Evolutionary conservation across 2,888 invertebrate genomes (phyloP).

Genomic region (Cerastoderma edule): DNA sequence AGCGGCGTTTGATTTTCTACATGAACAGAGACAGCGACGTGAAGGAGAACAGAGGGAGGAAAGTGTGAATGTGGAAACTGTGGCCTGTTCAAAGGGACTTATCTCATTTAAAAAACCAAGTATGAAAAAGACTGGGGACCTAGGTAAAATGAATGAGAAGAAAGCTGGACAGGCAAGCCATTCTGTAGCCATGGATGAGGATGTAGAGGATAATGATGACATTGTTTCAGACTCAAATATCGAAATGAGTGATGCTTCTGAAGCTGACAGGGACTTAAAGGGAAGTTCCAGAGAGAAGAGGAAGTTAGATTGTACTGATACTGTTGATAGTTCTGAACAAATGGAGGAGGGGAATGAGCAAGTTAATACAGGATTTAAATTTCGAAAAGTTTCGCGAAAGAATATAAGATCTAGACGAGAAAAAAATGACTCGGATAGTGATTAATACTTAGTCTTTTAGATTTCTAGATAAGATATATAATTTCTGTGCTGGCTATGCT

Average conservation of each 20-base stretch:
- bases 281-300: constrained; percentile 18
- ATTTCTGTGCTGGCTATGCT: too few species aligned
- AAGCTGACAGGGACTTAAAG: too few species aligned
- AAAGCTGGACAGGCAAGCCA: background rate
- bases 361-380: constrained; percentile 34
- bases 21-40: constrained; percentile 84
- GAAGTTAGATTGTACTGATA: constrained; percentile 27
- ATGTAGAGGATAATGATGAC: constrained; percentile 4
- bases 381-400: constrained; percentile 36
- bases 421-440: constrained; percentile 32
- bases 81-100: constrained; percentile 72
- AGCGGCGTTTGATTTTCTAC: constrained; percentile 91
- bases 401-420: constrained; percentile 37
- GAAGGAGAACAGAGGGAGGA: constrained; percentile 58
- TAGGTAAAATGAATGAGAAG: constrained; percentile 26
- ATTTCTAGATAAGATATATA: too few species aligned
- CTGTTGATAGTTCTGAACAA: background rate
- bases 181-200: constrained; percentile 6
- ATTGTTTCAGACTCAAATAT: constrained; percentile 12
- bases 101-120: constrained; percentile 64
- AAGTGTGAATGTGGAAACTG: constrained; percentile 50
- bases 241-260: constrained; percentile 13
- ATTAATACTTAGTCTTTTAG: constrained; percentile 7
- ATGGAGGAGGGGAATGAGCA: constrained; percentile 1
- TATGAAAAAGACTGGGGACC: constrained; percentile 22